Conservation (phyloP, 2,888 invertebrate genomes). For the Thysanoteuthis rhombus region DNA sequence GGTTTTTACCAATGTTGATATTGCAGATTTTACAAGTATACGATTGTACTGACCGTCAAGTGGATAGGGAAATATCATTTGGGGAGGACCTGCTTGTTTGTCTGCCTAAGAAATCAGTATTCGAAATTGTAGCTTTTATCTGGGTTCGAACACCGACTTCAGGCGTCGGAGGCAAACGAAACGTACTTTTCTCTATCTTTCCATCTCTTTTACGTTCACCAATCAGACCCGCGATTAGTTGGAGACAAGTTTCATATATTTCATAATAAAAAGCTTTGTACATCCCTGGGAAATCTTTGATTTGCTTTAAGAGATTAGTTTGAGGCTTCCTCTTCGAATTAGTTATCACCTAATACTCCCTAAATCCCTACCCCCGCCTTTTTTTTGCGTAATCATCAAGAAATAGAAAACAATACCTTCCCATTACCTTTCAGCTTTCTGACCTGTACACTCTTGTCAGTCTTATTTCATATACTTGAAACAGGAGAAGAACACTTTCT, state of each 20-base stretch:
- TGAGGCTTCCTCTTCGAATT: neutral
- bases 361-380: neutral
- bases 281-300: neutral
- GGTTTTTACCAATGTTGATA: no score
- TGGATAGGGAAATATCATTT: no score
- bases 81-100: no score
- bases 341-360: neutral
- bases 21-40: no score
- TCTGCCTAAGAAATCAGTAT: no score
- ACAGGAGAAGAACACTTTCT: neutral
- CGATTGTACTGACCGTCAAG: no score
- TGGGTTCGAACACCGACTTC: no score
- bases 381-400: neutral
- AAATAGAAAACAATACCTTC: neutral
- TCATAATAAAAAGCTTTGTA: neutral
- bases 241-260: neutral
- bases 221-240: neutral
- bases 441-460: neutral
- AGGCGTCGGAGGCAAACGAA: no score
- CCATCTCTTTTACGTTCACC: neutral
- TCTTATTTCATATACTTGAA: neutral
- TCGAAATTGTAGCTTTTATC: no score
- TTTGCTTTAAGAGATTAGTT: neutral
- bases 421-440: neutral
- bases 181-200: neutral